Evolutionary conservation across 2,113 vertebrate genomes (phyloP).

Genomic region (Zosterops pallidus): DNA sequence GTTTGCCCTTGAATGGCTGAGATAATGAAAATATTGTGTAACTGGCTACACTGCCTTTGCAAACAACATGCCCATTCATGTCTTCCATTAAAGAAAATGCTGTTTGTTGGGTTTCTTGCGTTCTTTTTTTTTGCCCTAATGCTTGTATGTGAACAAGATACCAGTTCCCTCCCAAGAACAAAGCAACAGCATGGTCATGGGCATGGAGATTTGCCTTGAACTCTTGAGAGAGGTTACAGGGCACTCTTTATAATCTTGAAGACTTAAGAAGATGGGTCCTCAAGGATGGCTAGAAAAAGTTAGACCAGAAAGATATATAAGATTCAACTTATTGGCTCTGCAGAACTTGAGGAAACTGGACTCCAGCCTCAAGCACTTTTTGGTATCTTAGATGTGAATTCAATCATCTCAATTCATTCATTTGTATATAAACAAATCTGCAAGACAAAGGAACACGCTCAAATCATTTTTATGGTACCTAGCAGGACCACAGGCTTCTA

Average conservation of each 20-base stretch:
- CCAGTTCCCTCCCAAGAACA: neutral
- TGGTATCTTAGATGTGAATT: neutral
- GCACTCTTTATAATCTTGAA: neutral
- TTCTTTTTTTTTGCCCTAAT: neutral
- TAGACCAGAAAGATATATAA: neutral
- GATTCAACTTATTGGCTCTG: neutral
- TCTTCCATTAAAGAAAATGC: constrained; percentile 16
- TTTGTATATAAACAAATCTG: neutral
- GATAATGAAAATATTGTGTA: constrained; percentile 11
- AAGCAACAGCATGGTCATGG: neutral
- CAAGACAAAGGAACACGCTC: neutral
- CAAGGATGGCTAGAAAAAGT: neutral
- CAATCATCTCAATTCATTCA: neutral
- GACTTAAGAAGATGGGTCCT: neutral
- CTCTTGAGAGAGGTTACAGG: neutral
- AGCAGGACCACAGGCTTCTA: neutral
- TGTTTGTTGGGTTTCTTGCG: constrained; percentile 2
- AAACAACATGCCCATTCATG: constrained; percentile 32
- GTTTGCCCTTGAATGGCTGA: neutral
- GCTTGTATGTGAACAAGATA: neutral
- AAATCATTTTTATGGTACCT: neutral
- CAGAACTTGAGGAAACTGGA: neutral
- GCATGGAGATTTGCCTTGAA: neutral
- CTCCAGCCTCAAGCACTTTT: neutral
- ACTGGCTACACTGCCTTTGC: constrained; percentile 15